Evolutionary conservation across 1,140 invertebrate genomes (phyloP).

Genomic region (Calliopsis andreniformis): DNA sequence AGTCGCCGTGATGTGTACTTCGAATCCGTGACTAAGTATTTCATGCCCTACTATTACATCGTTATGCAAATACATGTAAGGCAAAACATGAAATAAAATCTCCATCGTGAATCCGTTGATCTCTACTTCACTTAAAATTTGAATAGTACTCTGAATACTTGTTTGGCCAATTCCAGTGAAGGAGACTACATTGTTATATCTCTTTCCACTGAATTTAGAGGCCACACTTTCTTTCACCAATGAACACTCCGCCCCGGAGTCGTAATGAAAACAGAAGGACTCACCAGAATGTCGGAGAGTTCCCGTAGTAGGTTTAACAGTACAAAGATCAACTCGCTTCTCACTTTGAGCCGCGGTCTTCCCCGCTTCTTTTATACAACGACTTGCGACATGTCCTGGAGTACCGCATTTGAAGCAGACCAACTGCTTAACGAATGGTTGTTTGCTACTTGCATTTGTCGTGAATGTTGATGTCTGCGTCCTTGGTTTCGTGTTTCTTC

Average conservation of each 20-base stretch:
- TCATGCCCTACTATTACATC: constrained; percentile 37
- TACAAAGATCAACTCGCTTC: not conserved
- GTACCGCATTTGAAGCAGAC: too few species aligned
- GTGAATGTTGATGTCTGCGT: too few species aligned
- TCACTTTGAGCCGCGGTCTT: too few species aligned
- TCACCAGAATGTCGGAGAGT: constrained; percentile 25
- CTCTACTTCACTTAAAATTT: constrained; percentile 25
- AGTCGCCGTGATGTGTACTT: constrained; percentile 27
- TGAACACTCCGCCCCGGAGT: constrained; percentile 53
- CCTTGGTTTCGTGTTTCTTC: too few species aligned
- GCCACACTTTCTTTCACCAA: constrained; percentile 32
- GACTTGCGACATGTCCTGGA: constrained; percentile 25
- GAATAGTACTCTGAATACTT: constrained; percentile 12
- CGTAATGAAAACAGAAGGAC: constrained; percentile 42
- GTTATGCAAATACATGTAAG: constrained; percentile 6
- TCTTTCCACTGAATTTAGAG: constrained; percentile 33
- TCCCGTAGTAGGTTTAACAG: not conserved
- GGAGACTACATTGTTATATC: constrained; percentile 11
- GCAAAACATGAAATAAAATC: constrained; percentile 25
- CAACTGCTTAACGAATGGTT: too few species aligned
- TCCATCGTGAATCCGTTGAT: constrained; percentile 6
- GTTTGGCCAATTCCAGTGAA: constrained; percentile 26
- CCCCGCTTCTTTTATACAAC: not conserved
- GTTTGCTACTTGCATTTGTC: too few species aligned
- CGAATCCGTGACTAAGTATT: constrained; percentile 26